Conservation (phyloP, 2,797 vertebrate genomes). For the Pampus argenteus region DNA sequence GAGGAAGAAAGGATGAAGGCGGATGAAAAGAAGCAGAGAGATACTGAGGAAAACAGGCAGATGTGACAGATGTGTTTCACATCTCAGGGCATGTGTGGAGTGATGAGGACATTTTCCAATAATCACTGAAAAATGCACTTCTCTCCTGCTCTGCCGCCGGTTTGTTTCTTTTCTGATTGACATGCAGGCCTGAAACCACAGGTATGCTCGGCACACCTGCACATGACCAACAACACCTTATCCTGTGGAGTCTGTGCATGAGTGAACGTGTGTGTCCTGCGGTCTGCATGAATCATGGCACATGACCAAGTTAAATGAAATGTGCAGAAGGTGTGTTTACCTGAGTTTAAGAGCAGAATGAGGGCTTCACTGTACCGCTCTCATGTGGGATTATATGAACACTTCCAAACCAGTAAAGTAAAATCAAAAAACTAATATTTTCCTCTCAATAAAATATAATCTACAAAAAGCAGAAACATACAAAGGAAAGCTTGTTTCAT, state of each 20-base stretch:
- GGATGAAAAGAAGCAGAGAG: background rate
- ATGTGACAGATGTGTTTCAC: slow-evolving; percentile 17
- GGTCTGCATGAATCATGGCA: slow-evolving; percentile 31
- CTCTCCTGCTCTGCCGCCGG: no score
- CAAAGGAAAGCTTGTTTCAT: no score
- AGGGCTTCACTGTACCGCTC: background rate
- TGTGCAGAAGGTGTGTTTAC: background rate
- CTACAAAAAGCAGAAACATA: no score
- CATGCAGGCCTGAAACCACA: slow-evolving; percentile 15
- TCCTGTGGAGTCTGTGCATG: background rate
- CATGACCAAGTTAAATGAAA: background rate
- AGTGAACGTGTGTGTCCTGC: background rate
- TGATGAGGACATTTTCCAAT: slow-evolving; percentile 15
- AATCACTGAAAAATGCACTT: background rate
- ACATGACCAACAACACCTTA: background rate
- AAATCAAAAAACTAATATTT: background rate
- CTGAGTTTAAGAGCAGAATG: background rate
- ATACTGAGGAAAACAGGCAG: slow-evolving; percentile 6
- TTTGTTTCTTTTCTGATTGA: background rate
- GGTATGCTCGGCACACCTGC: slow-evolving; percentile 21
- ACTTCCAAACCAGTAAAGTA: background rate
- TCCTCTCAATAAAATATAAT: no score
- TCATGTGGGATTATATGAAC: background rate
- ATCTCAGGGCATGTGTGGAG: slow-evolving; percentile 6
- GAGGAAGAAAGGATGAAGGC: background rate